These are phyloP conservation scores for Chaetorhynchus papuensis DNA, from an alignment of 2,113 vertebrate species.

Conservation along the genomic window DNA sequence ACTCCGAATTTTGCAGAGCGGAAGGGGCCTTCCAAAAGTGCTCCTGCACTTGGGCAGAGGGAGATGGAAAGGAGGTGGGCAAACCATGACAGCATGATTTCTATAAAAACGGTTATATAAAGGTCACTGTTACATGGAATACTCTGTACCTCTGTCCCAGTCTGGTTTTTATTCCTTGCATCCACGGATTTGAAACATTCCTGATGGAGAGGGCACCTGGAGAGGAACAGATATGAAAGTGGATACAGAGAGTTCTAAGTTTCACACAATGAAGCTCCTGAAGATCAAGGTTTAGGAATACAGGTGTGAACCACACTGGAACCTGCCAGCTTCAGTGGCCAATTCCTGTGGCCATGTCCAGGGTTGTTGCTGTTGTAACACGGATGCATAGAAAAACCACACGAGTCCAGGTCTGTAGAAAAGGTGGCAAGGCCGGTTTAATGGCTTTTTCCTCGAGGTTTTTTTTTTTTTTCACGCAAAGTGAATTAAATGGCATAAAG, in stretches of 20 bases:
- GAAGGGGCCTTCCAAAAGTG: neutral
- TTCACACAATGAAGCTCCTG: neutral
- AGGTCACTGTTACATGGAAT: neutral
- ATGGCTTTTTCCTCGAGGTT: no score
- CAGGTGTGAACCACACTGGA: neutral
- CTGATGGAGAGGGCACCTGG: neutral
- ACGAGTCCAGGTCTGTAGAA: no score
- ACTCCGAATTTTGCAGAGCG: neutral
- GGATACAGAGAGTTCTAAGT: neutral
- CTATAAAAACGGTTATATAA: neutral
- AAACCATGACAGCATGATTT: neutral
- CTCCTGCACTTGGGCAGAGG: neutral
- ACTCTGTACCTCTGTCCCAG: neutral
- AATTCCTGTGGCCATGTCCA: neutral
- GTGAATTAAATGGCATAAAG: no score
- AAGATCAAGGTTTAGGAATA: neutral
- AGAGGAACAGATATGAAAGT: neutral
- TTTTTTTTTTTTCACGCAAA: no score
- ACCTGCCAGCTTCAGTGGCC: neutral
- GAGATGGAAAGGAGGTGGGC: neutral
- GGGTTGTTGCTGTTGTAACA: neutral
- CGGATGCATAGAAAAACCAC: no score
- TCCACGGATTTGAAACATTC: neutral
- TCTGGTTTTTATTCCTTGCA: neutral
- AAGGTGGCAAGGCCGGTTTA: no score